Evolutionary conservation across 53 echinoderm and acorn worm species (phyloP).

Genomic region (Apostichopus leukothele): DNA sequence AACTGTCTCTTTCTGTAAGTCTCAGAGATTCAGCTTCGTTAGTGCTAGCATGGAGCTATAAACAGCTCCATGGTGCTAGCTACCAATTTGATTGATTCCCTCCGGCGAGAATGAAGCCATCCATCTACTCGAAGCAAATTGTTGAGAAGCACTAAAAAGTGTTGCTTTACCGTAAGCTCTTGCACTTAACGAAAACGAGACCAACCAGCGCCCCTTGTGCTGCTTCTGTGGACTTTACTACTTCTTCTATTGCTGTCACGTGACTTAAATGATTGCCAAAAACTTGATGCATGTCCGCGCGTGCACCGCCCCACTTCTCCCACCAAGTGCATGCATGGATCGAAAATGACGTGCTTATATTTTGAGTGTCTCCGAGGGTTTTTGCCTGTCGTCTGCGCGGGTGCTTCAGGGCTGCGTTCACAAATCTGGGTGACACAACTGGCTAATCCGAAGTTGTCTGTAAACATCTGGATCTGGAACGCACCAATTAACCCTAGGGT

Average conservation of each 20-base stretch:
- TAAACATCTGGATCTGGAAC: conserved; percentile 19
- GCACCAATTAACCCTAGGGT: conserved; percentile 39
- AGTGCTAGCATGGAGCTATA: no score
- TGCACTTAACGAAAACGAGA: no score
- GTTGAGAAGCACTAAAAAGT: no score
- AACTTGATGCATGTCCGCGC: not conserved
- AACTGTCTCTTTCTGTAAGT: no score
- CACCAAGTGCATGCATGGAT: not conserved
- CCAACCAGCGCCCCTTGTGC: not conserved
- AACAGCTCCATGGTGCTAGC: no score
- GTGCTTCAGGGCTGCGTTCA: not conserved
- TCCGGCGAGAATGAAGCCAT: no score
- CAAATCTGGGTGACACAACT: not conserved
- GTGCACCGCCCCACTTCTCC: conserved; percentile 2
- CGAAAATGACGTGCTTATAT: not conserved
- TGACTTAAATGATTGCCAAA: not conserved
- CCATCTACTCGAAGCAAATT: no score
- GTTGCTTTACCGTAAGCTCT: no score
- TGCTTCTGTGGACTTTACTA: not conserved
- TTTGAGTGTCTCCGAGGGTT: not conserved
- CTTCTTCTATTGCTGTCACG: not conserved
- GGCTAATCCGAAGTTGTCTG: not conserved
- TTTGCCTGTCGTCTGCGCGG: not conserved
- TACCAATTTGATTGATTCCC: no score
- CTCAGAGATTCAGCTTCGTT: no score